A percentile compares a stretch with the other conserved stretches of the same genome.
Conservation (phyloP, 2,888 invertebrate species). For the Vandiemenella viatica region DNA sequence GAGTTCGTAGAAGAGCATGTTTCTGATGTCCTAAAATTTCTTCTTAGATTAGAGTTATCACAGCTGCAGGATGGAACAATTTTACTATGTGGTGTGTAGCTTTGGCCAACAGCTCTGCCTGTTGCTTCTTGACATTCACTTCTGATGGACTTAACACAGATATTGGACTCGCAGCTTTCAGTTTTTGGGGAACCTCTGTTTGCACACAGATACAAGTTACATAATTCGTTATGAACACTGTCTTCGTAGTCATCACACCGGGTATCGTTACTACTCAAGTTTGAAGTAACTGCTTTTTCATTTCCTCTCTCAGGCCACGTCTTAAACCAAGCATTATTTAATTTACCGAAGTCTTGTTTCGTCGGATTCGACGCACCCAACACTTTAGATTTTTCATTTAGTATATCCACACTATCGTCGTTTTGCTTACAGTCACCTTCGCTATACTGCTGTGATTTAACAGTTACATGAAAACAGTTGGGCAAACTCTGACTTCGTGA, state of each 20-base stretch:
- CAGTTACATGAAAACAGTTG: constrained; percentile 24
- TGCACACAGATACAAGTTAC: not conserved
- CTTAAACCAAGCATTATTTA: constrained; percentile 30
- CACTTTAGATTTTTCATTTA: constrained; percentile 19
- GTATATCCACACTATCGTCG: not conserved
- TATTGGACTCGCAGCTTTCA: not conserved
- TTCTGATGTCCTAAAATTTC: no score
- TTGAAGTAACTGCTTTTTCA: constrained; percentile 20
- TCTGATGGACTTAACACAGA: no score
- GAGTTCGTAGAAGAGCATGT: constrained; percentile 11
- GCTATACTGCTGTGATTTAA: constrained; percentile 19
- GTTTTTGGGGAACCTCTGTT: not conserved
- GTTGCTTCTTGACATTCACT: no score
- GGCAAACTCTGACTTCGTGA: constrained; percentile 30
- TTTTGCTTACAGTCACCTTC: constrained; percentile 12
- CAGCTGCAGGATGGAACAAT: constrained; percentile 17
- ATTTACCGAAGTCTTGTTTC: constrained; percentile 9
- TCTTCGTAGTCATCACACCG: not conserved
- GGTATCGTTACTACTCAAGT: not conserved
- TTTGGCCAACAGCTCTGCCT: no score
- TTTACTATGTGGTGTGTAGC: not conserved
- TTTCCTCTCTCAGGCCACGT: constrained; percentile 35
- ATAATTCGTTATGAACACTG: not conserved
- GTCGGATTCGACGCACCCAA: constrained; percentile 14
- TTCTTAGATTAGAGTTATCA: constrained; percentile 18